Evolutionary conservation across 2,113 vertebrate genomes (phyloP), one percentile per base, ranked within the genome.

Genomic region (Heptranchias perlo): DNA sequence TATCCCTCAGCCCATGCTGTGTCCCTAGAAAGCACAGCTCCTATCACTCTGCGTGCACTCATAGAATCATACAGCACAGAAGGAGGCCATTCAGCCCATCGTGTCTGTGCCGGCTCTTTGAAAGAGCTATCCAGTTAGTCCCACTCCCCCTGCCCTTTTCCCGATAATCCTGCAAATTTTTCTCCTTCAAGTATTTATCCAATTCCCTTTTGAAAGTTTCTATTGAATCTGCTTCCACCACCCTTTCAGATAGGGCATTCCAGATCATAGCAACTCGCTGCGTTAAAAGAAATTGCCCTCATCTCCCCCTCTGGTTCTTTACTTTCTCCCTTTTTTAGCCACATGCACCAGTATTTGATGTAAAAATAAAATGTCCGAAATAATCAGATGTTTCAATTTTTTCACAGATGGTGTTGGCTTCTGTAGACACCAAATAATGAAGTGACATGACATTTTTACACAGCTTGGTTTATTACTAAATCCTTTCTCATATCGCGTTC

Each of bases 391-490:
- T n/a, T 93, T 62, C 58, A 62, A 6, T n/a, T 62, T 44, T 93
- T 64, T 6, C 89, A 62, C 89, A 62, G 89, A 93, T 93, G 89
- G 58, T 39, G 58, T 93, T 62, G 89, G 89, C 58, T 93, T n/a
- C 89, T 93, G 61, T 62, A 93, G 89, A 58, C 89, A 39, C 58
- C 64, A 61, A 62, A 39, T 93, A 93, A 93, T 93, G 89, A 93
- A 64, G 39, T 39, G 39, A 39, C 58, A 39, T 93, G 89, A 64
- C 35, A 61, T 10, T 93, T 93, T 62, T 61, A 44, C 64, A 62
- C 58, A 44, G 35, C 16, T 93, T 61, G 87, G 87, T 58, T 92
- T 92, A 92, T 58, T 61, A 61, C 54, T 92, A 92, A 92, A 92
- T 92, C 87, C 54, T 92, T 92, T 58, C 61, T 93, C 89, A 62